Evolutionary conservation across 2,113 vertebrate species (phyloP), one percentile per base, ranked within the genome.

Genomic region (Morphnarchus princeps): DNA sequence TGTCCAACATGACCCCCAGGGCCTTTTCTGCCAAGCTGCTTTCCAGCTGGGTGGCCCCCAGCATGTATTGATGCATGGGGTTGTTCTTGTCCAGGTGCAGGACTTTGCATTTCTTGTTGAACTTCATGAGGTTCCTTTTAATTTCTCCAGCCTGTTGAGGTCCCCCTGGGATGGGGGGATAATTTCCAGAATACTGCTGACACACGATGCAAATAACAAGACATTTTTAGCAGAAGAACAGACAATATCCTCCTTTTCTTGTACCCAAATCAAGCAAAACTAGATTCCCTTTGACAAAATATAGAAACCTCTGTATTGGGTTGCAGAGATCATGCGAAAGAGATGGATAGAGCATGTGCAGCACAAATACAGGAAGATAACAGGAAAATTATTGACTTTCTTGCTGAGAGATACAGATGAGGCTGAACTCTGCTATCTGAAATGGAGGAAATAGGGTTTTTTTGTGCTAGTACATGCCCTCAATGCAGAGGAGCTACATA

Each of bases 61-160:
- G 0, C 16, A 31, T 13, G 14, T 0, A 36, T 16, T 10, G 16
- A 13, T 24, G 43, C 28, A 40, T 34, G 8, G 20, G 10, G 5
- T 15, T 72, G 4, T 21, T 63, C 63, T 20, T 84, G 45, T 19
- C 7, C 43, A 67, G 9, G 16, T 45, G 28, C 40, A 49, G 34
- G 36, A 50, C 52, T 89, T 13, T 0, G 24, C 21, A 54, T 4
- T 58, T 54, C 34, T 52, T 38, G 3, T 19, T 43, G 26, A 93
- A 71, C 24, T 63, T 83, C 12, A 16, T 14, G 5, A 58, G 24
- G 34, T 22, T 73, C 40, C n/a, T 73, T 25, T 67, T 52, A 24
- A 79, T 74, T 73, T 61, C 65, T 80, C 47, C 42, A 80, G 36
- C 15, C 42, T 91, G 17, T 11, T 45, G 36, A 71, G 7, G 8